A percentile compares a stretch with the other conserved stretches of the same genome.
Conservation (phyloP, 2,888 invertebrate genomes). For the Cremastobaeus sp. region DNA sequence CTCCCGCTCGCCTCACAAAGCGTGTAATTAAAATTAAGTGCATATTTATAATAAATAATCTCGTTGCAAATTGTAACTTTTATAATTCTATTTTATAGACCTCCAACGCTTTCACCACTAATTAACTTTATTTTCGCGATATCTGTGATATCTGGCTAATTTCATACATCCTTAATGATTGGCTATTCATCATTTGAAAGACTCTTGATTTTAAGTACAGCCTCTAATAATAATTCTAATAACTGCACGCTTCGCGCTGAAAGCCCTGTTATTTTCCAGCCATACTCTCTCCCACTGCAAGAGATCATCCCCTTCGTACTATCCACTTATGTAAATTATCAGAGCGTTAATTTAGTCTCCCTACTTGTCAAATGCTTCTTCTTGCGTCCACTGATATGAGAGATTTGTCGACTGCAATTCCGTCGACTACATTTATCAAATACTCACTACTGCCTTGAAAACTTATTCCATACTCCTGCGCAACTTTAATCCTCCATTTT, state of each 20-base stretch:
- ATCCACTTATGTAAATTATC: constrained; percentile 74
- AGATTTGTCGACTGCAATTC: no score
- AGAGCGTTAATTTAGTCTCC: constrained; percentile 67
- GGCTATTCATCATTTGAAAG: constrained; percentile 77
- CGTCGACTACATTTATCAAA: no score
- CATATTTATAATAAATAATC: constrained; percentile 47
- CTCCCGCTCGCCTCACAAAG: constrained; percentile 19
- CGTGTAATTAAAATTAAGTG: constrained; percentile 39
- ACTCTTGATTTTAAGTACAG: constrained; percentile 77
- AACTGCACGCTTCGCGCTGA: constrained; percentile 67
- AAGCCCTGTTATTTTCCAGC: constrained; percentile 69
- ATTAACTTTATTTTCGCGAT: constrained; percentile 71
- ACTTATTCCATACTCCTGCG: no score
- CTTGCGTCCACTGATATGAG: constrained; percentile 53
- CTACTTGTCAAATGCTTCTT: constrained; percentile 57
- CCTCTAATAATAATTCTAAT: constrained; percentile 77
- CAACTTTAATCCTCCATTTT: no score
- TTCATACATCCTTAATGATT: constrained; percentile 74
- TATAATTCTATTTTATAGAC: constrained; percentile 54
- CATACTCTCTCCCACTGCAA: constrained; percentile 57
- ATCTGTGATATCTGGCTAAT: constrained; percentile 70
- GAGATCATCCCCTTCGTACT: constrained; percentile 61
- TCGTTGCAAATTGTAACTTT: constrained; percentile 56
- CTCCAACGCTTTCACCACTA: constrained; percentile 64
- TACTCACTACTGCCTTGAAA: no score